Evolutionary conservation across 1,140 invertebrate species (phyloP), one percentile per base, ranked within the genome.

Genomic region (Dinoponera quadriceps): DNA sequence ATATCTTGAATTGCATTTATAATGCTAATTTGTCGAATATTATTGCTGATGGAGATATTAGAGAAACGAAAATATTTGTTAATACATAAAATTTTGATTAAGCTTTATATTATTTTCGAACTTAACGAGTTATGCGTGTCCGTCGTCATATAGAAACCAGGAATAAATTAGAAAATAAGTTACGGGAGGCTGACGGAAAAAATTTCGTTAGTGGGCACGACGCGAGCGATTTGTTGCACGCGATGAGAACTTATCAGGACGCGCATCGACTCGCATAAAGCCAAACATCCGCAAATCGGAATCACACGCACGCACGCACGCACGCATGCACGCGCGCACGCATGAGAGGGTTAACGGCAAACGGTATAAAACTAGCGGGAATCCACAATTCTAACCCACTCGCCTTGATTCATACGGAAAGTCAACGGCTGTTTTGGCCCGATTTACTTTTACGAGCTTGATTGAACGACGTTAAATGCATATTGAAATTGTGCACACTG

Each of bases 331-430:
- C 13, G 51, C 62, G 72, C 71, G 16, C 68, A 62, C 49, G 63
- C 57, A 82, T 63, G 71, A 82, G 60, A 82, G 60, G 69, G 48
- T 82, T 82, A 74, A 82, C 78, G 78, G 78, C 59, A 49, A 74
- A 82, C 44, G 69, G 68, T 74, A 82, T 62, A 82, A 82, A 82
- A 82, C 55, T 82, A 82, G 78, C 78, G 78, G 78, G 69, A 82
- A 82, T 49, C 20, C 44, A 59, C 48, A 44, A 62, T 51, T 80
- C 55, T 82, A 82, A 82, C 78, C 78, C 78, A 82, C 69, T 82
- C 78, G 69, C 78, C 78, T 82, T 82, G 69, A 82, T 82, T 82
- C 48, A 57, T 74, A 27, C 68, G 59, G 78, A 82, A 63, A 82
- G 57, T 72, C 78, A 68, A 63, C 29, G 71, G 44, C 44, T 62